Conservation (phyloP, 2,888 invertebrate genomes). For the Morpho achilles region DNA sequence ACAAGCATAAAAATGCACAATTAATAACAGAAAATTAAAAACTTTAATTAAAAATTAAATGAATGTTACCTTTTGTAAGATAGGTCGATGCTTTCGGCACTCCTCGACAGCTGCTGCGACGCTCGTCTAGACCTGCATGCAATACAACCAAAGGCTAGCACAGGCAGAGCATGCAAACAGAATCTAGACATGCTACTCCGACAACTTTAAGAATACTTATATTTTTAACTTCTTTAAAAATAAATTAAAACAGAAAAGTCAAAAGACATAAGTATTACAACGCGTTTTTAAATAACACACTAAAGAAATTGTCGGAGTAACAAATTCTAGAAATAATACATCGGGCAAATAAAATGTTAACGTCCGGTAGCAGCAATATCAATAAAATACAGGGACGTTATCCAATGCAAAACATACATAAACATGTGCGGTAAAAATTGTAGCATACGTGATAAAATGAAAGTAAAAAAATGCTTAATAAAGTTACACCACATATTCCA, state of each 20-base stretch:
- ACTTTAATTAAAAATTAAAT: not conserved
- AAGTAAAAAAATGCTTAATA: slow-evolving; percentile 1
- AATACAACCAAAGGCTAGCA: slow-evolving; percentile 76
- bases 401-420: slow-evolving; percentile 10
- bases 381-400: slow-evolving; percentile 12
- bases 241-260: slow-evolving; percentile 1
- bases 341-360: slow-evolving; percentile 13
- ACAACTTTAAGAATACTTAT: slow-evolving; percentile 5
- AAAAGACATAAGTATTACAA: not conserved
- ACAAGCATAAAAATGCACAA: not conserved
- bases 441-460: slow-evolving; percentile 10
- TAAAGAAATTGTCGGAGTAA: slow-evolving; percentile 23
- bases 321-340: slow-evolving; percentile 22
- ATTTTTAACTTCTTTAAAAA: slow-evolving; percentile 4
- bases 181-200: slow-evolving; percentile 15
- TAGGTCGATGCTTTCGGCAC: slow-evolving; percentile 82
- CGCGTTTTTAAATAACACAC: not conserved
- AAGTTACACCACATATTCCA: slow-evolving; percentile 1
- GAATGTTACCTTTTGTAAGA: slow-evolving; percentile 77
- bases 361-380: slow-evolving; percentile 9
- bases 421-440: slow-evolving; percentile 6
- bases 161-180: slow-evolving; percentile 67
- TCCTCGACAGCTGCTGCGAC: slow-evolving; percentile 88
- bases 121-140: slow-evolving; percentile 91
- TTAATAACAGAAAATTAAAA: not conserved